Percentiles rank a stretch among this genome's conserved stretches.
Conservation (phyloP, 2,888 invertebrate species). For the Drosophila greeni region DNA sequence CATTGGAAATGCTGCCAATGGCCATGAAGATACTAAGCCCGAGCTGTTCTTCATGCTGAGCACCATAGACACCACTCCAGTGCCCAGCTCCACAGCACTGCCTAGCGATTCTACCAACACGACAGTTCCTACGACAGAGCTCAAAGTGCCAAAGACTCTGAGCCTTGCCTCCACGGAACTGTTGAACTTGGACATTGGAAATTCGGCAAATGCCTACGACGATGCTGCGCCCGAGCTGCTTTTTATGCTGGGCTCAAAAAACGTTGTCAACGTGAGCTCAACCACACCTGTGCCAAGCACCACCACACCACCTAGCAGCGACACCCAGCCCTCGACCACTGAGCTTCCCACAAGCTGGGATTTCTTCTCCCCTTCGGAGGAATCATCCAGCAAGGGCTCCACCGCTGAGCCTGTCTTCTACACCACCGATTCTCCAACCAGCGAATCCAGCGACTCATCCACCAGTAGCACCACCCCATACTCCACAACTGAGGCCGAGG, state of each 20-base stretch:
- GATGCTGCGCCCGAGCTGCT: constrained; percentile 11
- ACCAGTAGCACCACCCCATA: constrained; percentile 1
- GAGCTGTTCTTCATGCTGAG: neutral
- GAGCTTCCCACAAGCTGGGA: constrained; percentile 4
- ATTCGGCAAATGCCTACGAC: constrained; percentile 9
- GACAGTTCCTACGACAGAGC: neutral
- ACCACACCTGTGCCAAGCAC: constrained; percentile 18
- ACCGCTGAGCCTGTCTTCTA: neutral
- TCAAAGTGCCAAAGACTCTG: neutral
- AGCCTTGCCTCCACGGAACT: constrained; percentile 19
- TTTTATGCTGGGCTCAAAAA: constrained; percentile 1
- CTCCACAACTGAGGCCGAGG: constrained; percentile 19
- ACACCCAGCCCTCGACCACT: neutral
- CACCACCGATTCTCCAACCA: neutral
- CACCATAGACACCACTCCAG: constrained; percentile 6
- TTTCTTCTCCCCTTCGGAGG: neutral
- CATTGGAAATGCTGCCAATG: neutral
- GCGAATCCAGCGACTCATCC: neutral
- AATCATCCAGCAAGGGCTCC: neutral
- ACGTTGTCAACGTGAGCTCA: neutral
- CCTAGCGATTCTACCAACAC: neutral
- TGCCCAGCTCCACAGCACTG: neutral
- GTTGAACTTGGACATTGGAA: constrained; percentile 14
- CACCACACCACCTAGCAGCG: neutral
- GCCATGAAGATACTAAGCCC: constrained; percentile 4